Evolutionary conservation across 2,888 invertebrate species (phyloP), one percentile per base, ranked within the genome.

Genomic region (Diachrysia chrysitis): DNA sequence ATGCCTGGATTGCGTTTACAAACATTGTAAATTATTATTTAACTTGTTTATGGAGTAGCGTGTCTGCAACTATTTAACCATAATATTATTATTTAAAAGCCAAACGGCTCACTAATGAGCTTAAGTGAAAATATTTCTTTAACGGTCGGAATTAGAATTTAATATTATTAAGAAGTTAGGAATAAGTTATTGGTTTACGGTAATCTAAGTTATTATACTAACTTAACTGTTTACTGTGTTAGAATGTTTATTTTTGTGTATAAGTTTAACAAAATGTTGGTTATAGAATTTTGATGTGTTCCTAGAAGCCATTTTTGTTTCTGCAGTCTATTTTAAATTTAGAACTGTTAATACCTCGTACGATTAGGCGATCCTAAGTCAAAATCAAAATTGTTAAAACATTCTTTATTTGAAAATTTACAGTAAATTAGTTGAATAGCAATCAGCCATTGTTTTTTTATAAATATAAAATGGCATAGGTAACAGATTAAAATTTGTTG

Each of bases 11-110:
- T 75, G 81, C 78, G 80, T 81, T 78, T 63, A 79, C 75, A 79
- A 83, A 81, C 71, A 82, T 69, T 79, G 78, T 78, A 78, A 84
- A 81, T 83, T 75, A 80, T 79, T 83, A 83, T 83, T 77, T 75
- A 76, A 76, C 59, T 70, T 69, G 82, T 82, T 81, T 81, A 78
- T 79, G 78, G 19, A 71, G 77, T 84, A 78, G 81, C 84, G 76
- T 81, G 82, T 84, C 81, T 74, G 78, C 71, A 65, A 80, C 81
- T 82, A 82, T 81, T 81, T 80, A 79, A 72, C 70, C 74, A 69
- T 73, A 69, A 68, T 72, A 75, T 74, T 76, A 73, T 71, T 71
- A 76, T 82, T 72, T 81, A 79, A 71, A 76, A 81, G 83, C 71
- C 65, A 23, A 81, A 79, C 73, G 71, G 65, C 69, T 63, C 73